These are phyloP conservation scores for Matsumyia berberina DNA, from an alignment of 2,888 invertebrate genomes.

Conservation along the genomic window DNA sequence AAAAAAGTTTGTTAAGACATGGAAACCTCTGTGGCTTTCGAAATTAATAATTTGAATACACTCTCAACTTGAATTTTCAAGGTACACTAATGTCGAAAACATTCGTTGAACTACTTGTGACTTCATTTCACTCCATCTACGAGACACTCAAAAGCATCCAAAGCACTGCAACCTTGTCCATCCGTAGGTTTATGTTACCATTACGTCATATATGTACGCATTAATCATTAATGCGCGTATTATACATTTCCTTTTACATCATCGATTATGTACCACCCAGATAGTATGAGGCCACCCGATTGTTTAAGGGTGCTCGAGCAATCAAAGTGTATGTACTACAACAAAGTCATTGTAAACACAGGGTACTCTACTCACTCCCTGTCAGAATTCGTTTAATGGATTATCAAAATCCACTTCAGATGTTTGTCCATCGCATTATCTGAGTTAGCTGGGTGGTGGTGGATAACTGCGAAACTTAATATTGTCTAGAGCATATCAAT, in stretches of 20 bases:
- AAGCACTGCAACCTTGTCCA: not conserved
- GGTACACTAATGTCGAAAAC: too few species aligned
- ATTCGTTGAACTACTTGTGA: too few species aligned
- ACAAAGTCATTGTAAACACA: conserved; percentile 50
- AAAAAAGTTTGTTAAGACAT: too few species aligned
- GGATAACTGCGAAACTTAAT: conserved; percentile 50
- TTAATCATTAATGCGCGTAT: not conserved
- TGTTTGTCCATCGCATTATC: conserved; percentile 78
- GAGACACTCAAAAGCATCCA: too few species aligned
- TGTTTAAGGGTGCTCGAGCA: conserved; percentile 52
- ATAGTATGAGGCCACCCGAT: conserved; percentile 29
- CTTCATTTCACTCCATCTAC: too few species aligned
- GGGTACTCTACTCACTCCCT: conserved; percentile 72
- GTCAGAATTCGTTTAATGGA: conserved; percentile 81
- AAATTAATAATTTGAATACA: too few species aligned
- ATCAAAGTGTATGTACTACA: conserved; percentile 76
- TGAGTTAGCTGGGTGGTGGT: conserved; percentile 46
- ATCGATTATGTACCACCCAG: conserved; percentile 42
- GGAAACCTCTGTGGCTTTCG: too few species aligned
- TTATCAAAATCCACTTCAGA: conserved; percentile 82
- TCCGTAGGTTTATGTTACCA: not conserved
- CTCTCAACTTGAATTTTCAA: too few species aligned
- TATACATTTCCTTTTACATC: conserved; percentile 23
- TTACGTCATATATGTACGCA: conserved; percentile 17
- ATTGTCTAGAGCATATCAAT: conserved; percentile 56